phyloP scores from a whole-genome alignment of 2,797 vertebrate species.

The Luscinia megarhynchos region DNA sequence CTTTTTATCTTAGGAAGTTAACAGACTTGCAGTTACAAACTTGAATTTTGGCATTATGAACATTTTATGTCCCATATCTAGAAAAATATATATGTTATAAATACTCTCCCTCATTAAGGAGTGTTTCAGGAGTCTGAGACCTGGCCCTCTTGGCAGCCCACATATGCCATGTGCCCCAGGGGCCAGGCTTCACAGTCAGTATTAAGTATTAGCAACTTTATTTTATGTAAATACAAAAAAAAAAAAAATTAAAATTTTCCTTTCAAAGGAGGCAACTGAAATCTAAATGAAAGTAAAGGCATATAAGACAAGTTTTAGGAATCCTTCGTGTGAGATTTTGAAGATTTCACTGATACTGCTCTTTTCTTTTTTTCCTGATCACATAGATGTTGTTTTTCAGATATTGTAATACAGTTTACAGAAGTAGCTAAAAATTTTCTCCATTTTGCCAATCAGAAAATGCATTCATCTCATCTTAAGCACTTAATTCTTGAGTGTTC shows the following conservation, averaged over 20 bases:
- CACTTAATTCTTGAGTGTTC: not conserved
- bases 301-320: not conserved
- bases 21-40: not conserved
- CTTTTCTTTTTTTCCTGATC: not conserved
- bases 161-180: not conserved
- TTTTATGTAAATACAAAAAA: not conserved
- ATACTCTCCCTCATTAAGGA: not conserved
- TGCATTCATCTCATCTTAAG: conserved; percentile 1
- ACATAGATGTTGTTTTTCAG: not conserved
- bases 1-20: not conserved
- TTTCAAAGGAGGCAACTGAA: not conserved
- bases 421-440: not conserved
- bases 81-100: not conserved
- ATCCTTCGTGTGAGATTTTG: not conserved
- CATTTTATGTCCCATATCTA: not conserved
- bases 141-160: not conserved
- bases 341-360: not conserved
- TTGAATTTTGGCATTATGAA: not conserved
- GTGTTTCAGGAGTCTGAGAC: not conserved
- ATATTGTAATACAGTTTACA: not conserved
- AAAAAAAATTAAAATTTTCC: not conserved
- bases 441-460: conserved; percentile 3
- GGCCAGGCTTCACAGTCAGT: not conserved
- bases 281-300: not conserved
- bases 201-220: not conserved